A percentile compares a stretch with the other conserved stretches of the same genome.
phyloP scores from a whole-genome alignment of 2,113 vertebrate genomes.

The Deroptyus accipitrinus region DNA sequence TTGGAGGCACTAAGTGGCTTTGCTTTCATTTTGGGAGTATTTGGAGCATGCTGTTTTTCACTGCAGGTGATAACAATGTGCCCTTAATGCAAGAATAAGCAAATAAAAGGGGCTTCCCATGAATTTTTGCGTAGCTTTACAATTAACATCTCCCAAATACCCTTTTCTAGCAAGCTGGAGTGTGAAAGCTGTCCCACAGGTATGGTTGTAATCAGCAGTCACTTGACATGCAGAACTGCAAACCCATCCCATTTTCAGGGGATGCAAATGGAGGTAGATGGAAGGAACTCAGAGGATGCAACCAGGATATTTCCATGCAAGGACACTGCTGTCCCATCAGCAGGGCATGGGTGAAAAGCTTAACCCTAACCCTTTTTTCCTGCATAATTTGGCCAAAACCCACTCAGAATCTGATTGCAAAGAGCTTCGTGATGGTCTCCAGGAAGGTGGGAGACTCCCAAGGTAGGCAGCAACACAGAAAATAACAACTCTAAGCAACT shows the following conservation, averaged over 20 bases:
- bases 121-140: background rate
- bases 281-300: background rate
- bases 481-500: background rate
- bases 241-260: rapidly evolving
- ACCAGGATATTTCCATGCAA: background rate
- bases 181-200: background rate
- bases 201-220: background rate
- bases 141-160: background rate
- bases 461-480: background rate
- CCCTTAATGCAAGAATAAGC: background rate
- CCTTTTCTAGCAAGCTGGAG: background rate
- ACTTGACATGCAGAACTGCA: background rate
- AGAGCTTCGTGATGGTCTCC: background rate
- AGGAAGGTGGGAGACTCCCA: background rate
- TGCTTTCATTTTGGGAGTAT: background rate
- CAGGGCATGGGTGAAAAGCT: background rate
- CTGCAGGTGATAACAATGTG: background rate
- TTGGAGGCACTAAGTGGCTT: background rate
- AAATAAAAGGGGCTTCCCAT: background rate
- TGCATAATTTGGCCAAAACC: background rate
- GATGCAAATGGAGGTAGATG: rapidly evolving
- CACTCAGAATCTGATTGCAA: background rate
- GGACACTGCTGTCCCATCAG: background rate
- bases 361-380: background rate
- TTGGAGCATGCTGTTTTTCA: rapidly evolving